These are phyloP conservation scores for Sphinx pinastri DNA, from an alignment of 2,888 invertebrate species.

Conservation along the genomic window DNA sequence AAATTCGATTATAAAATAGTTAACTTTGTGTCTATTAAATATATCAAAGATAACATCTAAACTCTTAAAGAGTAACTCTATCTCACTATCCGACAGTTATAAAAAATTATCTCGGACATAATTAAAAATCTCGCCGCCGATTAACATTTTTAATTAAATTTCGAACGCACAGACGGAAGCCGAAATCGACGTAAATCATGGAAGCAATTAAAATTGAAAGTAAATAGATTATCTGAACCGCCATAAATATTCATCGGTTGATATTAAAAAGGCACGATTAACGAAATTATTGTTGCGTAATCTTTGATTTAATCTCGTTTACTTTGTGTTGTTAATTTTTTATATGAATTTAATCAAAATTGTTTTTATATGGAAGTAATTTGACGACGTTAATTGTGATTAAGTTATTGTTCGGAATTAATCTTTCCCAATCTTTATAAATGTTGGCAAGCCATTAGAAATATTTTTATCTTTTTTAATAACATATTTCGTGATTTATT, in stretches of 20 bases:
- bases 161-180: constrained; percentile 33
- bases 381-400: background rate
- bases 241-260: constrained; percentile 25
- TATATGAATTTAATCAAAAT: background rate
- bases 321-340: background rate
- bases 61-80: background rate
- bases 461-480: too few species aligned
- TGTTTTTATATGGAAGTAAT: background rate
- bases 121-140: constrained; percentile 30
- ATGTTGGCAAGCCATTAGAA: too few species aligned
- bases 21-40: background rate
- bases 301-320: background rate
- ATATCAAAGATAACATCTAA: background rate
- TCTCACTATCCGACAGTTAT: background rate
- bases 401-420: too few species aligned
- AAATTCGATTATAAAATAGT: background rate
- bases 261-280: constrained; percentile 22
- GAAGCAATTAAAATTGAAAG: constrained; percentile 29
- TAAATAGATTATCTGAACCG: constrained; percentile 28
- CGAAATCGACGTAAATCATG: constrained; percentile 32
- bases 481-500: too few species aligned
- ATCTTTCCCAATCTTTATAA: too few species aligned
- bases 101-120: background rate
- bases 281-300: constrained; percentile 16
- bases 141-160: constrained; percentile 37